Conservation (phyloP, 2,113 vertebrate species). For the Paramormyrops kingsleyae region DNA sequence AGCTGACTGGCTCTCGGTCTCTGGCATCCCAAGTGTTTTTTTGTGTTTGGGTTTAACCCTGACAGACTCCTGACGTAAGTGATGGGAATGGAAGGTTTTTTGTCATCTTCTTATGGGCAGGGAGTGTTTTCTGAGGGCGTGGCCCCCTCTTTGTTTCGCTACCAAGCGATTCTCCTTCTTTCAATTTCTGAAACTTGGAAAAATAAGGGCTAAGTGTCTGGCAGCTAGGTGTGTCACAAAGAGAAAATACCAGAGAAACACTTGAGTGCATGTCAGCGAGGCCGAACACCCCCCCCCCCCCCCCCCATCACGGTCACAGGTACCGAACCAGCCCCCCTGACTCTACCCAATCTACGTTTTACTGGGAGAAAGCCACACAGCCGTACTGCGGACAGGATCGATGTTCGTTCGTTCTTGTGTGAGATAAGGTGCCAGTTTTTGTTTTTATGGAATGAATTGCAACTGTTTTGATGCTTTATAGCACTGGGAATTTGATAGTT, state of each 20-base stretch:
- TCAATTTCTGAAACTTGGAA: constrained; percentile 55
- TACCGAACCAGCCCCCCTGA: constrained; percentile 45
- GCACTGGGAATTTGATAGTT: background rate
- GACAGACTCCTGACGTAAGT: constrained; percentile 44
- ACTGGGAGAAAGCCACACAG: constrained; percentile 3
- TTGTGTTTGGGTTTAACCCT: constrained; percentile 24
- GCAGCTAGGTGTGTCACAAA: constrained; percentile 61
- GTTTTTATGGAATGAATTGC: background rate
- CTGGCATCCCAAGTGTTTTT: background rate
- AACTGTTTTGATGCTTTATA: background rate
- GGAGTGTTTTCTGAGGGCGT: constrained; percentile 6
- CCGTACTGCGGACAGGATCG: background rate
- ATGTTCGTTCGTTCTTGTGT: background rate
- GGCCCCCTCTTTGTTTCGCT: constrained; percentile 27
- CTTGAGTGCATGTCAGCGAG: constrained; percentile 31
- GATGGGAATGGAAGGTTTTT: constrained; percentile 49
- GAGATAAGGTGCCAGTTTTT: background rate
- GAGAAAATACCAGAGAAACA: background rate
- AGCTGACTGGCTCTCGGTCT: constrained; percentile 1
- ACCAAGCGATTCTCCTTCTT: constrained; percentile 49
- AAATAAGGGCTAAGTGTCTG: constrained; percentile 70
- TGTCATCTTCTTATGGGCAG: constrained; percentile 39
- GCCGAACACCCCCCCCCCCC: background rate
- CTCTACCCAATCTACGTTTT: background rate
- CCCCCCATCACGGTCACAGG: constrained; percentile 48